Base-by-base conservation (phyloP, 2,797 vertebrate genomes). In the Anguilla megastoma region DNA sequence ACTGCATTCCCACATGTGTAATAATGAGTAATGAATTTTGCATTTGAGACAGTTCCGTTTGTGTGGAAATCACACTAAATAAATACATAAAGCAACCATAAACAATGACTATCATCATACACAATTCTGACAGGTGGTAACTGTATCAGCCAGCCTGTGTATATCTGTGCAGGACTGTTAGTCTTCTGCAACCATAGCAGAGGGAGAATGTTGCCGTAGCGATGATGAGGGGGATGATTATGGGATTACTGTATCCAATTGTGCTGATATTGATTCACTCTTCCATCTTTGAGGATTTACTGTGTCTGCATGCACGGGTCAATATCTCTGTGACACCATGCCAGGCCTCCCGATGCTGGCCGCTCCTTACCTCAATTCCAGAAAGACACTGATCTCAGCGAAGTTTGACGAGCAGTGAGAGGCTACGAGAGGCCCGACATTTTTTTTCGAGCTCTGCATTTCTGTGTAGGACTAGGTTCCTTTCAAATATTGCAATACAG, bases 251-350 rank as follows among this genome's bases (percentile, higher is more conserved):
- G 76, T 45, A 45, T 45, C 18, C 76, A 80, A 41, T 80, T 80
- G 76, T 80, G 76, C 76, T 80, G 36, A 80, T 45, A 79, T 80
- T 45, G 76, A 45, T 80, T 45, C 36, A 21, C 36, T 80, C 5
- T 45, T 45, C 41, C 36, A 48, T 80, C 76, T 21, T 36, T 45
- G 36, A 4, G 27, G 71, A 74, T 74, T 16, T 33, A 36, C 30
- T 74, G 71, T 14, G 71, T 36, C 71, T 74, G 71, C 71, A 74
- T 36, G 30, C 12, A 16, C 30, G 16, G 12, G 71, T 74, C 71
- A 74, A 74, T 74, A 74, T 74, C 12, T 33, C 0, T 33, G 71
- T 36, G 71, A 74, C 30, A 74, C 9, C 30, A 36, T 36, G 71
- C 30, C 30, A 74, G 33, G 27, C 71, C 12, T 36, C 71, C 71